Conservation (phyloP, 1,140 invertebrate species). For the Trichonephila clavata region DNA sequence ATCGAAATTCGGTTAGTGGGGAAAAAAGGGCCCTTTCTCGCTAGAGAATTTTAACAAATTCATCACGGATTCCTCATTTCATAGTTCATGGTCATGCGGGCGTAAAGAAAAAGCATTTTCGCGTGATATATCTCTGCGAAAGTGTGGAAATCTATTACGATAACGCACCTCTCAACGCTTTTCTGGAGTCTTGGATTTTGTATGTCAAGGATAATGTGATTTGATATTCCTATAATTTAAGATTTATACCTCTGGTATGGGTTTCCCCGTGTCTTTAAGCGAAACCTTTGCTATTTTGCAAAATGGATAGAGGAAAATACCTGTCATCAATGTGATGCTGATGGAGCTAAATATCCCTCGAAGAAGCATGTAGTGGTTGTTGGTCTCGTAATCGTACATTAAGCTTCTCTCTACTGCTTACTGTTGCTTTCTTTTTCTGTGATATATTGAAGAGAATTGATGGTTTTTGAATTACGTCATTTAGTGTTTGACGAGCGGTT, state of each 20-base stretch:
- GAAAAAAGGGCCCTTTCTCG: background rate
- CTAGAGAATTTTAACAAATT: background rate
- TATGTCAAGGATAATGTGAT: conserved; percentile 40
- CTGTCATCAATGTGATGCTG: background rate
- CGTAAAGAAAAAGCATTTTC: background rate
- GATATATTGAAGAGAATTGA: background rate
- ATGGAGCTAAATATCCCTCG: conserved; percentile 37
- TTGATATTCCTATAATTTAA: conserved; percentile 48
- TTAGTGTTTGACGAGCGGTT: too few relatives aligned
- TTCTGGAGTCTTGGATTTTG: conserved; percentile 12
- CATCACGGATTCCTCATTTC: conserved; percentile 44
- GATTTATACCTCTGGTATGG: background rate
- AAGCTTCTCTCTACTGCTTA: background rate
- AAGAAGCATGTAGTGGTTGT: background rate
- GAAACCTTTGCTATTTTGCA: background rate
- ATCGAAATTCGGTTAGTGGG: conserved; percentile 14
- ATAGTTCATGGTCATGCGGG: conserved; percentile 58
- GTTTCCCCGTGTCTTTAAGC: background rate
- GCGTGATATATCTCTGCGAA: conserved; percentile 15
- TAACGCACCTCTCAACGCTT: conserved; percentile 4
- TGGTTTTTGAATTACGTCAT: too few relatives aligned
- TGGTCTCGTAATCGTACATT: background rate
- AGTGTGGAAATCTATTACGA: conserved; percentile 32
- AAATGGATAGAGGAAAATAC: conserved; percentile 9
- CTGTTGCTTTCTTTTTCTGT: background rate